Percentiles rank a stretch among this genome's conserved stretches.
phyloP scores from a whole-genome alignment of 2,888 invertebrate species.

The Pycnomerus fuliginosus region DNA sequence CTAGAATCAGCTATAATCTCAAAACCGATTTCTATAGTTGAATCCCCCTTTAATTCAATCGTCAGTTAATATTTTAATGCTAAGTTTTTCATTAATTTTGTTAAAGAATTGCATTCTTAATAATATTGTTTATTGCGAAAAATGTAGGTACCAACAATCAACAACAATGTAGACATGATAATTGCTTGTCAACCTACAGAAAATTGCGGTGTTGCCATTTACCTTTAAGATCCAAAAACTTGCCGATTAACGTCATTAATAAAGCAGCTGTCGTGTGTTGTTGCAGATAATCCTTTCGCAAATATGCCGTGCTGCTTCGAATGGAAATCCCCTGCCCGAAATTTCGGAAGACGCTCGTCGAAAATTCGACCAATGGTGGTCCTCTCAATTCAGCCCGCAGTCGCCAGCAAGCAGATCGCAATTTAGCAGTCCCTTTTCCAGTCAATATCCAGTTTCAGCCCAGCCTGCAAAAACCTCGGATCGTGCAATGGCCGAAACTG shows the following conservation, averaged over 20 bases:
- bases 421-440: slow-evolving; percentile 54
- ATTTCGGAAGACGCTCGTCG: slow-evolving; percentile 80
- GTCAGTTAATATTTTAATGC: too few species aligned
- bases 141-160: too few species aligned
- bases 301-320: slow-evolving; percentile 72
- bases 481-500: slow-evolving; percentile 57
- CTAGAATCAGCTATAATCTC: too few species aligned
- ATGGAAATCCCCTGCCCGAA: slow-evolving; percentile 68
- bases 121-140: too few species aligned
- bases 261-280: not conserved
- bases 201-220: too few species aligned
- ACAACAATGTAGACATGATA: too few species aligned
- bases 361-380: slow-evolving; percentile 91
- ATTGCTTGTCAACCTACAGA: too few species aligned
- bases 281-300: slow-evolving; percentile 77
- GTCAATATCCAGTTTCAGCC: slow-evolving; percentile 55
- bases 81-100: too few species aligned
- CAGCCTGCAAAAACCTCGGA: slow-evolving; percentile 50
- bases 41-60: too few species aligned
- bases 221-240: too few species aligned
- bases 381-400: slow-evolving; percentile 65
- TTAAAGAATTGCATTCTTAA: too few species aligned
- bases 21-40: too few species aligned
- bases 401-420: slow-evolving; percentile 45
- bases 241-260: not conserved